Percentiles rank a stretch among this genome's conserved stretches.
Conservation (phyloP, 2,113 vertebrate species). For the Oplegnathus fasciatus region DNA sequence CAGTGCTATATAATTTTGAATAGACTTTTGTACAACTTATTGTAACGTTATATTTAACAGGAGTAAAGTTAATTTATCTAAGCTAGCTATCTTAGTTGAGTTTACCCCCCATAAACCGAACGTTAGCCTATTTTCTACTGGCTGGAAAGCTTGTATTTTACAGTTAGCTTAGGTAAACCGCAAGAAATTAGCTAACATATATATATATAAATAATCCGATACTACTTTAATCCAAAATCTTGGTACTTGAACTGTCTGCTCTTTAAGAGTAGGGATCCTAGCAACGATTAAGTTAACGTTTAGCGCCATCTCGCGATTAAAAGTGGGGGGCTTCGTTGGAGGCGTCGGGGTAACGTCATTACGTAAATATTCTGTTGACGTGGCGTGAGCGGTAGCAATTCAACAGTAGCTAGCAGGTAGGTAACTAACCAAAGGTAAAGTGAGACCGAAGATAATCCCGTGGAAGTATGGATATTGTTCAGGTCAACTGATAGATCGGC, state of each 20-base stretch:
- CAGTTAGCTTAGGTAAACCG: not conserved
- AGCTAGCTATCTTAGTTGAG: not conserved
- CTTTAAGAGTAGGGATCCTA: not conserved
- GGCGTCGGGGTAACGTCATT: conserved; percentile 67
- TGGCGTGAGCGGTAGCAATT: conserved; percentile 77
- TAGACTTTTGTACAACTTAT: not conserved
- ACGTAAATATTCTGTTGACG: conserved; percentile 83
- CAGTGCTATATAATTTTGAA: not conserved
- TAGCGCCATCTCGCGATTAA: conserved; percentile 60
- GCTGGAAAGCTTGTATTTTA: not conserved
- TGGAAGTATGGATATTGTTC: conserved; percentile 56
- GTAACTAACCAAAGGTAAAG: conserved; percentile 7
- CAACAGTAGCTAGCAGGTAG: conserved; percentile 47
- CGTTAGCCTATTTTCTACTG: not conserved
- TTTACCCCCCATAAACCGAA: too few relatives aligned
- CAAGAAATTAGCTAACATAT: not conserved
- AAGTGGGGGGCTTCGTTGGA: rapidly evolving
- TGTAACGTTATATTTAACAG: too few relatives aligned
- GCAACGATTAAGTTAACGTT: not conserved
- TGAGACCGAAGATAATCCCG: conserved; percentile 15
- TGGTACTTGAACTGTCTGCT: not conserved
- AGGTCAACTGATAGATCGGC: conserved; percentile 37
- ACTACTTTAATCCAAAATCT: not conserved
- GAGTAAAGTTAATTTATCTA: not conserved
- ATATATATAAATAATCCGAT: not conserved